These are phyloP conservation scores for Tetragonula clypearis DNA, from an alignment of 1,140 invertebrate genomes.

Conservation along the genomic window DNA sequence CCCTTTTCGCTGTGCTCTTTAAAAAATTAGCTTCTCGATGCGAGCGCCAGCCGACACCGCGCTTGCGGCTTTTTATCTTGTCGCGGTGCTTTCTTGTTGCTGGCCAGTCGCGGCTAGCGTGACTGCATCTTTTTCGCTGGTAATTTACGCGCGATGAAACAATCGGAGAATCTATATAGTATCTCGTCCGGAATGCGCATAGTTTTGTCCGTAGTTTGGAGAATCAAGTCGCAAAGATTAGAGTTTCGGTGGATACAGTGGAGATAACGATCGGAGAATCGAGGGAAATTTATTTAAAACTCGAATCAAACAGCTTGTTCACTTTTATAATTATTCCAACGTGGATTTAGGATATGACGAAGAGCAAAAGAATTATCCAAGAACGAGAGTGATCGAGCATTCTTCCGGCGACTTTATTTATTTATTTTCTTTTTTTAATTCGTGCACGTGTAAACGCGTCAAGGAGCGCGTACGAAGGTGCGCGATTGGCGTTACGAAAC, in stretches of 20 bases:
- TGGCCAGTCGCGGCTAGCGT: background rate
- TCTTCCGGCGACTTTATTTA: background rate
- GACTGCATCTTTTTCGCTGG: slow-evolving; percentile 9
- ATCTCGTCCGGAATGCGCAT: background rate
- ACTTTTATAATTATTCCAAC: background rate
- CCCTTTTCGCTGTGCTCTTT: slow-evolving; percentile 65
- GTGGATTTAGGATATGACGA: background rate
- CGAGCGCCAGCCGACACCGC: slow-evolving; percentile 11
- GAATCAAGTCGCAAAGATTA: background rate
- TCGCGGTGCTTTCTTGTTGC: slow-evolving; percentile 20
- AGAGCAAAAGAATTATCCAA: background rate
- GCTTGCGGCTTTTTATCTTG: slow-evolving; percentile 39
- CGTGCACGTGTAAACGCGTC: slow-evolving; percentile 38
- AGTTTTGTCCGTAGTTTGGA: background rate
- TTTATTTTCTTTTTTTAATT: slow-evolving; percentile 21
- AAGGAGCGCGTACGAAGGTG: slow-evolving; percentile 17
- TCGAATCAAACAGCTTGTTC: too few relatives aligned
- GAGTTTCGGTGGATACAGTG: background rate
- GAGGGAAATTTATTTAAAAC: background rate
- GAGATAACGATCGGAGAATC: background rate
- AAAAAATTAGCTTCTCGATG: slow-evolving; percentile 67
- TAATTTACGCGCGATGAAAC: slow-evolving; percentile 44
- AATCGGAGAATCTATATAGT: slow-evolving; percentile 23
- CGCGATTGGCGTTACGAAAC: slow-evolving; percentile 57
- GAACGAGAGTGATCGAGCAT: slow-evolving; percentile 3